Percentiles rank a stretch among this genome's conserved stretches.
These are phyloP conservation scores for Enteromius unitaeniatus DNA, from an alignment of 2,797 vertebrate genomes.

Conservation along the genomic window DNA sequence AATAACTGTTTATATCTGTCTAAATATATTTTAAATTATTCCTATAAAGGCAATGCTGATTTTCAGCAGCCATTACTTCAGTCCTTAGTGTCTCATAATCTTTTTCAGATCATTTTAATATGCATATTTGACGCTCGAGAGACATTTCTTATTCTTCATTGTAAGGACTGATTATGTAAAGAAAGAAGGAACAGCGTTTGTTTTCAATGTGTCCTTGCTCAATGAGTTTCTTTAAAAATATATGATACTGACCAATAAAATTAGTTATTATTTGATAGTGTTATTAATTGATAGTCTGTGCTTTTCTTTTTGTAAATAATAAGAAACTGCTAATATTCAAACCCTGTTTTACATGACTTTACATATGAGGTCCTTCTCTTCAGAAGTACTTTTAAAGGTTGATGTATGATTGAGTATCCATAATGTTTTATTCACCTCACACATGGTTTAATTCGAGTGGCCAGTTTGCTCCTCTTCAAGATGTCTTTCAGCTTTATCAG, in stretches of 20 bases:
- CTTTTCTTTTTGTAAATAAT: conserved; percentile 11
- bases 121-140: background rate
- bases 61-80: background rate
- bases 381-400: background rate
- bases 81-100: background rate
- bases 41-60: background rate
- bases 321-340: background rate
- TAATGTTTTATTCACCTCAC: background rate
- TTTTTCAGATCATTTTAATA: background rate
- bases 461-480: background rate
- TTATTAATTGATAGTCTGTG: background rate
- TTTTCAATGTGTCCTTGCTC: background rate
- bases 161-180: background rate
- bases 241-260: too few relatives aligned
- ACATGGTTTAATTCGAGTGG: background rate
- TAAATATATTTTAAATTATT: background rate
- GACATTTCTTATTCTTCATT: background rate
- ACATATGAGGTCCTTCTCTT: background rate
- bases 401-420: background rate
- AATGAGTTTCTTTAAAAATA: background rate
- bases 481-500: background rate
- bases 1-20: background rate
- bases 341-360: background rate
- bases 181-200: background rate
- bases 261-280: too few relatives aligned